Evolutionary conservation across 2,888 invertebrate genomes (phyloP).

Genomic region (Zaprionus lineosus): DNA sequence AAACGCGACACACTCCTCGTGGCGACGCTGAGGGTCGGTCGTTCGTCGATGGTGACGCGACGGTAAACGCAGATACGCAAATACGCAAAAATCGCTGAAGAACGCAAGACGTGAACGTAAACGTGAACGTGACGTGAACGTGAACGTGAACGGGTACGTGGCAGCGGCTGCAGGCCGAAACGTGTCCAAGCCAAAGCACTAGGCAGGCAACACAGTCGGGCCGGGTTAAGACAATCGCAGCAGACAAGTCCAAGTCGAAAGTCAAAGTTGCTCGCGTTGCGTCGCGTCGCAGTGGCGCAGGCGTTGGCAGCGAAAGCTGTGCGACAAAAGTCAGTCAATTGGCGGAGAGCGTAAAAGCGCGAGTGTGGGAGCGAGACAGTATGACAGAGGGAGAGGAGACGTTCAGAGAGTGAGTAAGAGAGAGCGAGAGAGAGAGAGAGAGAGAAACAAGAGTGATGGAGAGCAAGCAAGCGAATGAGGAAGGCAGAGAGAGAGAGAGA

Average conservation of each 20-base stretch:
- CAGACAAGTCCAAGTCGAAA: conserved; percentile 59
- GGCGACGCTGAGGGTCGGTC: neutral
- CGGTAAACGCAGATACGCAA: conserved; percentile 18
- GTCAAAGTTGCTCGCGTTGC: conserved; percentile 29
- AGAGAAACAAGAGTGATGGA: too few relatives aligned
- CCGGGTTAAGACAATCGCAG: conserved; percentile 57
- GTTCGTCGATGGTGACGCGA: conserved; percentile 7
- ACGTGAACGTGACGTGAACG: conserved; percentile 16
- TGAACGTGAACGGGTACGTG: conserved; percentile 14
- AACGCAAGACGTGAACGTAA: conserved; percentile 19
- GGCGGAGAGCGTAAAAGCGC: too few relatives aligned
- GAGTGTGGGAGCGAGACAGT: too few relatives aligned
- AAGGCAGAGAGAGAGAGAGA: conserved; percentile 26
- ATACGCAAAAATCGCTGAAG: conserved; percentile 10
- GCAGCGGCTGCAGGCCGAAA: conserved; percentile 59
- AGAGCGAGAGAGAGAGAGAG: neutral
- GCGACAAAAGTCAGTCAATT: conserved; percentile 57
- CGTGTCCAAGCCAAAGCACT: conserved; percentile 68
- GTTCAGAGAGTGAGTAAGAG: too few relatives aligned
- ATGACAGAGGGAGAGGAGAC: too few relatives aligned
- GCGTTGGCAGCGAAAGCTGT: conserved; percentile 35
- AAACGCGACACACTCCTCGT: neutral
- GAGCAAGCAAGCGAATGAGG: too few relatives aligned
- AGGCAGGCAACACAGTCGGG: conserved; percentile 59
- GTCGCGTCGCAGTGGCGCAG: conserved; percentile 9